A percentile compares a stretch with the other conserved stretches of the same genome.
phyloP scores from a whole-genome alignment of 2,113 vertebrate genomes.

The Indicator indicator region DNA sequence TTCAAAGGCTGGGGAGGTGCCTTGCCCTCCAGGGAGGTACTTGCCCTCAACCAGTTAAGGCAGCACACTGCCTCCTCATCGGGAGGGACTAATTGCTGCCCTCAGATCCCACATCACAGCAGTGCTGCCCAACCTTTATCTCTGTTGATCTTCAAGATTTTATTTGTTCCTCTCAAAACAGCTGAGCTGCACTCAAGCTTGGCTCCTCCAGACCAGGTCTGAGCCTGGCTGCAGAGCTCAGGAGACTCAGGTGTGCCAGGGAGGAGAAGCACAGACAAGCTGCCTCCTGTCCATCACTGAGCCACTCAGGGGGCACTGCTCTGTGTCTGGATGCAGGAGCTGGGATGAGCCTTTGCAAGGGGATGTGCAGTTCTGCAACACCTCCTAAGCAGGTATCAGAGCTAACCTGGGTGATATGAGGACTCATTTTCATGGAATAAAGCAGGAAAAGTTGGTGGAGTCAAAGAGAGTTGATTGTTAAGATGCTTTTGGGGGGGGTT shows the following conservation, averaged over 20 bases:
- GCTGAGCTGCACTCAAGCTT: not conserved
- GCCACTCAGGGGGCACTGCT: not conserved
- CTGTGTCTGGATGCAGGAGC: not conserved
- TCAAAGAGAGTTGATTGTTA: accelerated
- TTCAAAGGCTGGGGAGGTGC: not conserved
- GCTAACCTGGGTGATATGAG: too few relatives aligned
- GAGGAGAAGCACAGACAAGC: accelerated
- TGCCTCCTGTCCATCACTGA: not conserved
- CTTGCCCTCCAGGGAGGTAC: not conserved
- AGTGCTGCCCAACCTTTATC: not conserved
- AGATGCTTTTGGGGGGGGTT: accelerated
- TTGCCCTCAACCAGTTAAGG: not conserved
- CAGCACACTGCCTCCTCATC: not conserved
- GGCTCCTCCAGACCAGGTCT: accelerated
- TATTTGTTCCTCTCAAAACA: not conserved
- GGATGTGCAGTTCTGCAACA: accelerated
- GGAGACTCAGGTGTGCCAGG: accelerated
- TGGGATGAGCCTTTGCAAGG: not conserved
- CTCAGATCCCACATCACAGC: not conserved
- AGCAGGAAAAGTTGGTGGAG: too few relatives aligned
- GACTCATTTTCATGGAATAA: accelerated
- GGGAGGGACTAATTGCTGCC: not conserved
- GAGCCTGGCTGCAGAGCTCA: accelerated
- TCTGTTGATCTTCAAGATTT: accelerated
- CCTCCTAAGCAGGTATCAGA: accelerated